These are phyloP conservation scores for Uloborus plumipes DNA, from an alignment of 2,888 invertebrate genomes.

Conservation along the genomic window DNA sequence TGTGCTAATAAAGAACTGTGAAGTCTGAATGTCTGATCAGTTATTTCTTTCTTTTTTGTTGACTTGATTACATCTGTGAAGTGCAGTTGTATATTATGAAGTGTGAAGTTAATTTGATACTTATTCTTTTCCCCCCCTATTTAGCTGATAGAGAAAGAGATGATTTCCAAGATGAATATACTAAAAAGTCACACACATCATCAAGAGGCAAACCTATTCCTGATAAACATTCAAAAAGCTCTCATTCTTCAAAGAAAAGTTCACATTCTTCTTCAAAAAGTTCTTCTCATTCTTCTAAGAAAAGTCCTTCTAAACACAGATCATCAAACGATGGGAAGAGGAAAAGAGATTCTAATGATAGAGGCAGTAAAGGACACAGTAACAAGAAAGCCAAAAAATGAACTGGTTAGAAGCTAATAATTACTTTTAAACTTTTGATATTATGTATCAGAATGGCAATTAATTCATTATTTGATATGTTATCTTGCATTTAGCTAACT, in stretches of 20 bases:
- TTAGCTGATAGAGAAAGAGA: conserved; percentile 83
- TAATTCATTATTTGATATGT: too few species aligned
- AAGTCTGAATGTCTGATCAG: too few species aligned
- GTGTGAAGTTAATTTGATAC: neutral
- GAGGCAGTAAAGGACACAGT: conserved; percentile 3
- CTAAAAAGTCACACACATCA: conserved; percentile 42
- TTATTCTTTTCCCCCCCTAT: conserved; percentile 5
- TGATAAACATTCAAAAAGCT: neutral
- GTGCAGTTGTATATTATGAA: too few species aligned
- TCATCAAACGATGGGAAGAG: conserved; percentile 33
- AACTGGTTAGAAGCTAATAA: neutral
- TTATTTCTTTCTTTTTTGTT: too few species aligned
- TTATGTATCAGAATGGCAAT: too few species aligned
- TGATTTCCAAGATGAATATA: conserved; percentile 70
- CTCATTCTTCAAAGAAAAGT: conserved; percentile 5
- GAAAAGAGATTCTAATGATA: conserved; percentile 38
- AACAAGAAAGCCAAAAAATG: conserved; percentile 53
- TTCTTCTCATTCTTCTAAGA: conserved; percentile 11
- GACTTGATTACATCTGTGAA: too few species aligned
- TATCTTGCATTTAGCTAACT: too few species aligned
- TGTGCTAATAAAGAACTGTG: too few species aligned
- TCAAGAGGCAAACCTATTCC: conserved; percentile 12
- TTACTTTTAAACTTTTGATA: neutral
- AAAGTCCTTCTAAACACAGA: conserved; percentile 39
- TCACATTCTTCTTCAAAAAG: neutral